Conservation (phyloP, 2,797 vertebrate genomes). For the Limnodromus scolopaceus region DNA sequence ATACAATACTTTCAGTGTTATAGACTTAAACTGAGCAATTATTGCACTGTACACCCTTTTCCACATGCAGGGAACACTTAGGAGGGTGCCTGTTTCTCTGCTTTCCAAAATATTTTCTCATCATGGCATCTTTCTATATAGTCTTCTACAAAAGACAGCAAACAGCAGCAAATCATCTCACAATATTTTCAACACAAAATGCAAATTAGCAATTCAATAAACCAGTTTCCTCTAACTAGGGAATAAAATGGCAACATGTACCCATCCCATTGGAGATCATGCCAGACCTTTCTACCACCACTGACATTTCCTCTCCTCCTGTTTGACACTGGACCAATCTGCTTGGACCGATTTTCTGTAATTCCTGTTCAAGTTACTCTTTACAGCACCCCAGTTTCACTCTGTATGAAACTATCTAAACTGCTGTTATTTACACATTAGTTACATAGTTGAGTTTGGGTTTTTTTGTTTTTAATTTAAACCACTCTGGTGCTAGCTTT, state of each 20-base stretch:
- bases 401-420: not conserved
- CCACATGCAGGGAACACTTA: not conserved
- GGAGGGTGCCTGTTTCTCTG: not conserved
- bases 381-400: not conserved
- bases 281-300: not conserved
- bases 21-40: not conserved
- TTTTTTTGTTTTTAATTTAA: not conserved
- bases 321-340: not conserved
- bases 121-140: not conserved
- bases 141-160: not conserved
- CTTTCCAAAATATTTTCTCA: not conserved
- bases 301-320: not conserved
- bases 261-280: fast-evolving
- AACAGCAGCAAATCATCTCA: not conserved
- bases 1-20: not conserved
- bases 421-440: not conserved
- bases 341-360: not conserved
- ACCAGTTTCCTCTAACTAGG: not conserved
- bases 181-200: not conserved
- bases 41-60: not conserved
- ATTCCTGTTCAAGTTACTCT: not conserved
- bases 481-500: not conserved
- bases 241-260: not conserved
- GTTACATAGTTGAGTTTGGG: not conserved
- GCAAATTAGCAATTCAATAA: not conserved